Base-by-base conservation (phyloP, 2,797 vertebrate species). In the Semaprochilodus insignis region DNA sequence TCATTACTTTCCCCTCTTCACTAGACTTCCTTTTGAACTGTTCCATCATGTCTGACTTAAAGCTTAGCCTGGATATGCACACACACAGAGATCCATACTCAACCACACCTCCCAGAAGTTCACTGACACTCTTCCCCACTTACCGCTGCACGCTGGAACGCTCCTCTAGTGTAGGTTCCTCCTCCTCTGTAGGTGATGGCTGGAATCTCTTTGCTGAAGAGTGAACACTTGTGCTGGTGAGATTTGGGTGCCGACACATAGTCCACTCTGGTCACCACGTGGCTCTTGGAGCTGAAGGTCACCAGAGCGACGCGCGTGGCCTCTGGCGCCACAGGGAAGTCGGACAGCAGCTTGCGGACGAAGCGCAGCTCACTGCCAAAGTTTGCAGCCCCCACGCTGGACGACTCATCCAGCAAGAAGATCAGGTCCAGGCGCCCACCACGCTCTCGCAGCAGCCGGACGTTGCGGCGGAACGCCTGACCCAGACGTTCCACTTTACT, bases 331-430 rank as follows among this genome's bases (percentile, higher is more conserved):
- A 98, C 98, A 0, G 98, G 97, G 89, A 99, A 99, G 94, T 98
- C 97, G 0, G 97, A 98, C 62, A 99, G 95, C 92, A 99, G 95
- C 95, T 99, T 99, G 85, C 96, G 96, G 3, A 99, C 95, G 82
- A 99, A 99, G 90, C 94, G 95, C 90, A 99, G 94, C 94, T 99
- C 97, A 82, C 95, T 98, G 87, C 93, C 94, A 92, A 99, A 99
- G 95, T 99, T 99, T 79, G 92, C 93, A 67, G 95, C 94, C 51
- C 97, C 97, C 85, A 99, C 97, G 63, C 98, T 99, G 77, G 97
- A 99, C n/a, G 98, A 99, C 94, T 99, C 98, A 40, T 99, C 98
- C 94, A 99, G 97, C 88, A 99, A 92, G 92, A 99, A 99, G 51
- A 99, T 97, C 85, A 99, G 93, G 91, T 99, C 97, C 89, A 99